phyloP scores from a whole-genome alignment of 2,113 vertebrate genomes.

The Sylvilagus bachmani region DNA sequence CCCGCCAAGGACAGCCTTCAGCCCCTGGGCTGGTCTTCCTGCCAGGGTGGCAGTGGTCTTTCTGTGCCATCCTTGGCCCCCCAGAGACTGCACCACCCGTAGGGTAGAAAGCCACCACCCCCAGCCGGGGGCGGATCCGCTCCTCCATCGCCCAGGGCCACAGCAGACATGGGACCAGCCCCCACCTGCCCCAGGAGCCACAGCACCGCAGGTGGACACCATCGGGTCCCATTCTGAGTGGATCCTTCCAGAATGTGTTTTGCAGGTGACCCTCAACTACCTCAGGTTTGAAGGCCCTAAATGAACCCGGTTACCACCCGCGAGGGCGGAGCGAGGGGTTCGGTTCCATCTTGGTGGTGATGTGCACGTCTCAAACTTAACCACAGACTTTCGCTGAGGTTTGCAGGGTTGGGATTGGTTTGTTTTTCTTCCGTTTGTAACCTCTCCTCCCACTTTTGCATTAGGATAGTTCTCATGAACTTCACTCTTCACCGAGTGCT shows the following conservation, averaged over 20 bases:
- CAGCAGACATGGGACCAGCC: conserved; percentile 25
- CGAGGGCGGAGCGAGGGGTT: conserved; percentile 62
- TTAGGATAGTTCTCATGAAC: conserved; percentile 57
- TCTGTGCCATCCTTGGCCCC: neutral
- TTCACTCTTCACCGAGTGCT: conserved; percentile 67
- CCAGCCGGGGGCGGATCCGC: neutral
- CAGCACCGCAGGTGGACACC: conserved; percentile 56
- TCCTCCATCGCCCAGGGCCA: conserved; percentile 49
- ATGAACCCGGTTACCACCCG: conserved; percentile 52
- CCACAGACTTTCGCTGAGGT: conserved; percentile 13
- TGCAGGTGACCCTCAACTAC: conserved; percentile 85
- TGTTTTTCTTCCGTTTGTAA: conserved; percentile 70
- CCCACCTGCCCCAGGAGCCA: neutral
- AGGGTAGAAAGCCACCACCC: neutral
- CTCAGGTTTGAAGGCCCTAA: conserved; percentile 86
- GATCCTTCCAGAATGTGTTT: neutral
- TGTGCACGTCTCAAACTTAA: neutral
- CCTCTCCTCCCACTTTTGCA: neutral
- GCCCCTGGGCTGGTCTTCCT: neutral
- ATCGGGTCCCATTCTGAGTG: conserved; percentile 13
- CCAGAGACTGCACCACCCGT: neutral
- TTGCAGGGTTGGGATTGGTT: conserved; percentile 53
- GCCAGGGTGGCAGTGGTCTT: neutral
- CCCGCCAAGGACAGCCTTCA: conserved; percentile 37
- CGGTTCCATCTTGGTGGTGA: conserved; percentile 38